phyloP scores from a whole-genome alignment of 2,888 invertebrate species.

The Drosophila robusta region DNA sequence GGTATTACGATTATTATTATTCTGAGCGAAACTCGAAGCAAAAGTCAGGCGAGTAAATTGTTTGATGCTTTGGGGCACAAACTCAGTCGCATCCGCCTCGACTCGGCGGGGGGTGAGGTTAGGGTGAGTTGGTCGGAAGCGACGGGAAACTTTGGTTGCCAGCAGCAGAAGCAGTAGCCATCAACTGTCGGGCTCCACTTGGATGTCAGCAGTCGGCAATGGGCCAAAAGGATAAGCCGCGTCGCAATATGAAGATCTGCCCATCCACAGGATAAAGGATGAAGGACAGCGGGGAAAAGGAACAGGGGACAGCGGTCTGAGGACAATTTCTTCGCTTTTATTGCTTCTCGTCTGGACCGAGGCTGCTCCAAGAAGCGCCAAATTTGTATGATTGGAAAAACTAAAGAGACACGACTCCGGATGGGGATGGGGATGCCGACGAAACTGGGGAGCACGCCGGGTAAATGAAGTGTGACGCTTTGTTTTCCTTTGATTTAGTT shows the following conservation, averaged over 20 bases:
- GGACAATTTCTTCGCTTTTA: conserved; percentile 60
- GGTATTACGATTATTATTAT: conserved; percentile 49
- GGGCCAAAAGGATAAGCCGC: conserved; percentile 55
- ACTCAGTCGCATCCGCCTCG: conserved; percentile 38
- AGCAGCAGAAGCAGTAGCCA: conserved; percentile 45
- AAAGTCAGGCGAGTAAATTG: conserved; percentile 67
- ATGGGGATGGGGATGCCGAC: conserved; percentile 32
- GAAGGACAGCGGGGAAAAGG: conserved; percentile 3
- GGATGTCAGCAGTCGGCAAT: conserved; percentile 46
- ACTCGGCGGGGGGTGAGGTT: conserved; percentile 4
- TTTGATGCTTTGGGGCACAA: conserved; percentile 58
- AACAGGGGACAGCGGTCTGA: conserved; percentile 16
- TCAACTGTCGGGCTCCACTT: conserved; percentile 54
- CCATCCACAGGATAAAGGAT: conserved; percentile 5
- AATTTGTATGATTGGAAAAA: conserved; percentile 48
- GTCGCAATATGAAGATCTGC: conserved; percentile 51
- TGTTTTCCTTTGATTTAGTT: conserved; percentile 84
- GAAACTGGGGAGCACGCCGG: conserved; percentile 27
- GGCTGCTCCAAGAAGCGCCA: conserved; percentile 42
- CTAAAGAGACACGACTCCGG: conserved; percentile 26
- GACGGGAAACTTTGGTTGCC: conserved; percentile 69
- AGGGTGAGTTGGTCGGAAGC: conserved; percentile 50
- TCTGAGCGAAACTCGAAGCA: conserved; percentile 49
- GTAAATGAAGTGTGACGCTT: conserved; percentile 84
- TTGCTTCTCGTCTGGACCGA: conserved; percentile 49